phyloP scores from a whole-genome alignment of 2,888 invertebrate genomes.

The Exephanes ischioxanthus region DNA sequence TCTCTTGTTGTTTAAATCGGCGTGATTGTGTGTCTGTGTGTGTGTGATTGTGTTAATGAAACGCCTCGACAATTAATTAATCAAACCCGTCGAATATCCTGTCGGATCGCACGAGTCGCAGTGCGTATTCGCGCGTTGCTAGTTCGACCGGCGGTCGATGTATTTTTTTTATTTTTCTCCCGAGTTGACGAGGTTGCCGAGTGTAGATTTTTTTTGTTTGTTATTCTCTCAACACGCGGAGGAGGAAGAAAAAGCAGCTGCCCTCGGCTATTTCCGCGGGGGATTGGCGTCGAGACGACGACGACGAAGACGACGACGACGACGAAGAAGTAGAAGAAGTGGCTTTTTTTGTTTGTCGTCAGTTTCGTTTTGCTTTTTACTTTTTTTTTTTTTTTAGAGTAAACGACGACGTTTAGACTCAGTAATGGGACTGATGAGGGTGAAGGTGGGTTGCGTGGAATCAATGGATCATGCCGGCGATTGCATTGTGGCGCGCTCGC shows the following conservation, averaged over 20 bases:
- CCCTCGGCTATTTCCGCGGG: conserved; percentile 20
- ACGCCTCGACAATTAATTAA: not conserved
- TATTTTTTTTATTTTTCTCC: not conserved
- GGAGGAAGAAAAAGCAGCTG: conserved; percentile 37
- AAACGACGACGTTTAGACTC: conserved; percentile 26
- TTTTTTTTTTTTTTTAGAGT: conserved; percentile 2
- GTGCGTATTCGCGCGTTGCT: not conserved
- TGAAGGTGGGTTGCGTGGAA: conserved; percentile 73
- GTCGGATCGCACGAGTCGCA: not conserved
- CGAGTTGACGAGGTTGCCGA: too few relatives aligned
- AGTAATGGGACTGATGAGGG: conserved; percentile 53
- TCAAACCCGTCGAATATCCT: not conserved
- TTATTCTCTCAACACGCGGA: conserved; percentile 18
- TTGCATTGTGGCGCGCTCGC: conserved; percentile 95
- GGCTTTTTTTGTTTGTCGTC: conserved; percentile 2
- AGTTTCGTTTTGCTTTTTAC: not conserved
- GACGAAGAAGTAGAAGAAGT: conserved; percentile 16
- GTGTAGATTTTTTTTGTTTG: not conserved
- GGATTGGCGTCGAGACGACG: conserved; percentile 18
- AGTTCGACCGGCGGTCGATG: not conserved
- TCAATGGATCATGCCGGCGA: conserved; percentile 91
- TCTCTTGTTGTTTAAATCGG: conserved; percentile 34
- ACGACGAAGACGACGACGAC: conserved; percentile 10
- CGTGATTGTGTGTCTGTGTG: not conserved
- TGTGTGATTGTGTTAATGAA: not conserved